Evolutionary conservation across 2,888 invertebrate species (phyloP).

Genomic region (Melolontha melolontha): DNA sequence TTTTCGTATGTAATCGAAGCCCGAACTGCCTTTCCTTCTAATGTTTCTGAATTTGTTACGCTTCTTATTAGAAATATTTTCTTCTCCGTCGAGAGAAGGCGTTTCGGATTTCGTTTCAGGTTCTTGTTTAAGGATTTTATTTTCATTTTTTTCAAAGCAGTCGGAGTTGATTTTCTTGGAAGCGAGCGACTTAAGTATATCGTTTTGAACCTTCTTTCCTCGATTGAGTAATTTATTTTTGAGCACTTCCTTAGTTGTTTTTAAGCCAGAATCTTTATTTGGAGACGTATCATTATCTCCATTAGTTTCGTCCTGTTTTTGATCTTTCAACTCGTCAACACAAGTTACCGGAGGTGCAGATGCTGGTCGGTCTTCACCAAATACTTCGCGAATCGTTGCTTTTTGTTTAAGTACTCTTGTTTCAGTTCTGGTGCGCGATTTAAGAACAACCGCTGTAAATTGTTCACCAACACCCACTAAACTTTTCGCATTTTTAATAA

Average conservation of each 20-base stretch:
- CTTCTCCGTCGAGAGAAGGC: slow-evolving; percentile 60
- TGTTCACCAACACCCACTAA: slow-evolving; percentile 71
- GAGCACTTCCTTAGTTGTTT: slow-evolving; percentile 51
- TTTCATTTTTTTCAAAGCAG: slow-evolving; percentile 49
- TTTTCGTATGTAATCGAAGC: slow-evolving; percentile 90
- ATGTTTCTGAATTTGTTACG: slow-evolving; percentile 74
- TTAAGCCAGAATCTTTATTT: slow-evolving; percentile 63
- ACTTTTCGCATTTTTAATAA: slow-evolving; percentile 72
- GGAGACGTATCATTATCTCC: slow-evolving; percentile 66
- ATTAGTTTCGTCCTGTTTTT: slow-evolving; percentile 59
- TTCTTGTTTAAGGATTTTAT: slow-evolving; percentile 61
- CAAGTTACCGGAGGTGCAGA: slow-evolving; percentile 82
- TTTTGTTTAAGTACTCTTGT: slow-evolving; percentile 78
- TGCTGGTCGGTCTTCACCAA: slow-evolving; percentile 84
- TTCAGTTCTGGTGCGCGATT: slow-evolving; percentile 81
- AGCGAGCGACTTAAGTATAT: slow-evolving; percentile 55
- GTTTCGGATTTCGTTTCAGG: slow-evolving; percentile 60
- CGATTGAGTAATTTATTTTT: slow-evolving; percentile 54
- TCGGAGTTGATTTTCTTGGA: slow-evolving; percentile 48
- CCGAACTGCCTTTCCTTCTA: slow-evolving; percentile 83
- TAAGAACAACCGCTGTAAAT: slow-evolving; percentile 79
- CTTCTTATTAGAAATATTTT: slow-evolving; percentile 61
- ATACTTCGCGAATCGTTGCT: slow-evolving; percentile 85
- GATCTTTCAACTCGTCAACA: slow-evolving; percentile 63
- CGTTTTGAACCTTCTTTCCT: slow-evolving; percentile 51